Evolutionary conservation across 2,113 vertebrate genomes (phyloP), one percentile per base, ranked within the genome.

Genomic region (Erythrolamprus reginae): DNA sequence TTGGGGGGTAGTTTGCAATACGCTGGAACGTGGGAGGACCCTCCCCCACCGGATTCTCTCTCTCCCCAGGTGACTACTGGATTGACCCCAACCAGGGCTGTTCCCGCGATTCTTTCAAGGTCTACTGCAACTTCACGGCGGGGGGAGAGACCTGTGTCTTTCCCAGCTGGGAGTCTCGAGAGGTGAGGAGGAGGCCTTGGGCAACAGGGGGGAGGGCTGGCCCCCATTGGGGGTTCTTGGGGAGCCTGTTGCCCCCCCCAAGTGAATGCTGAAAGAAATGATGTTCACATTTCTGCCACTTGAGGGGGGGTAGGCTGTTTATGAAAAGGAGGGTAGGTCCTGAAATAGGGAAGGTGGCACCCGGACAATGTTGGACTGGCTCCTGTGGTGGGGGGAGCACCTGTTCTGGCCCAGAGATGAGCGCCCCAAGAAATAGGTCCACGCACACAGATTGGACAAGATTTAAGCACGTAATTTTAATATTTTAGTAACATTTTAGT

Each of bases 21-120:
- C n/a, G n/a, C n/a, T n/a, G n/a, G n/a, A n/a, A n/a, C n/a, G n/a
- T n/a, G n/a, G n/a, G n/a, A n/a, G n/a, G n/a, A 24, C 82, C 61
- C 12, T 2, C 5, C 26, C 10, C 6, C 24, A 17, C 7, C 55
- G n/a, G 13, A 19, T n/a, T n/a, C n/a, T n/a, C n/a, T n/a, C n/a
- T 28, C 2, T 10, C 8, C 3, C 1, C 96, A 99, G 99, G 99
- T 90, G 98, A 99, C 94, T 99, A 99, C 97, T 99, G 98, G 98
- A 98, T 99, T 23, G 99, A 99, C 95, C 99, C 99, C 5, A 99
- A 99, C 97, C 99, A 99, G 92, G 99, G 99, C 61, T 99, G 99
- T 94, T 98, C 99, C 77, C 96, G 98, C 89, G 99, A 99, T 94
- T 98, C 99, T 93, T 99, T 99, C 97, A 99, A 99, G 95, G 99